Evolutionary conservation across 2,113 vertebrate genomes (phyloP).

Genomic region (Ptychochromis oligacanthus): DNA sequence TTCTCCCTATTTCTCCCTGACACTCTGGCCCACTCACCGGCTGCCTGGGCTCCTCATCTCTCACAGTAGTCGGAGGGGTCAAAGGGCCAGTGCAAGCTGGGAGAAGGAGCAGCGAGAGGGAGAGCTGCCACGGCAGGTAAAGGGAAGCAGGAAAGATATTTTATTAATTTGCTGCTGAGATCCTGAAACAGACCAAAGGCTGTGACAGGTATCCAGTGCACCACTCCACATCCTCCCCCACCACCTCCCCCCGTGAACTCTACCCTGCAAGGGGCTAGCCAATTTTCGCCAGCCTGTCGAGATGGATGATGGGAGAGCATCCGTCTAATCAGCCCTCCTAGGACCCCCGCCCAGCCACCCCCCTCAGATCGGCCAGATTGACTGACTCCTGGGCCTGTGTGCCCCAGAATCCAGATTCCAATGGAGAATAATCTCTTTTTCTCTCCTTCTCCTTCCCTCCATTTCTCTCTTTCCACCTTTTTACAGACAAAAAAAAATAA

Average conservation of each 20-base stretch:
- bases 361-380: slow-evolving; percentile 80
- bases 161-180: slow-evolving; percentile 84
- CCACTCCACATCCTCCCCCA: slow-evolving; percentile 60
- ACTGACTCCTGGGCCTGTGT: slow-evolving; percentile 81
- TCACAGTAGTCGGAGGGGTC: slow-evolving; percentile 76
- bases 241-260: slow-evolving; percentile 93
- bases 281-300: slow-evolving; percentile 97
- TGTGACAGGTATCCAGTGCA: slow-evolving; percentile 91
- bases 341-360: slow-evolving; percentile 86
- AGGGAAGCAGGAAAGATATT: slow-evolving; percentile 80
- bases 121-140: slow-evolving; percentile 75
- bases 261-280: slow-evolving; percentile 96
- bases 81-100: slow-evolving; percentile 77
- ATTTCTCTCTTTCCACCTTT: slow-evolving; percentile 51
- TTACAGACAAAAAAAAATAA: slow-evolving; percentile 55
- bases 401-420: slow-evolving; percentile 79
- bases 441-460: slow-evolving; percentile 36
- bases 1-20: slow-evolving; percentile 73
- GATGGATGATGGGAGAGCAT: slow-evolving; percentile 98
- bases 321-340: slow-evolving; percentile 99
- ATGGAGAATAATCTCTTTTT: slow-evolving; percentile 75
- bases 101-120: slow-evolving; percentile 70
- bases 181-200: slow-evolving; percentile 87
- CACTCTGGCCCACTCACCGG: slow-evolving; percentile 68
- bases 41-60: slow-evolving; percentile 76